Base-by-base conservation (phyloP, 2,797 vertebrate genomes). In the Malacoctenus gilli region DNA sequence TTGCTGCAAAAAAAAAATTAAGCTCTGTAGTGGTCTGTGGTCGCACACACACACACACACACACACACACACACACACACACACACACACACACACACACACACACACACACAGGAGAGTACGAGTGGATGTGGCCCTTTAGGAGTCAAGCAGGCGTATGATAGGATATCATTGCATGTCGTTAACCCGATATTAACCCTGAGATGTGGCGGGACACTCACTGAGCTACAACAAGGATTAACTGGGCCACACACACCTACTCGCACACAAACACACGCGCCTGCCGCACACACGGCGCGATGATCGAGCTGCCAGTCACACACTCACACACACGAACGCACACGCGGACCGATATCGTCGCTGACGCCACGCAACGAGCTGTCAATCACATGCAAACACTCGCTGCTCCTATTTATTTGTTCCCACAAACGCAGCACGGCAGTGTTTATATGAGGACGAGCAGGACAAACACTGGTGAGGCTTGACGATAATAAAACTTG, bases 81-180 rank as follows among this genome's bases (percentile, higher is more conserved):
- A 32, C 30, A 32, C 30, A 31, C 30, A 31, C 30, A 40, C 43
- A 43, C 65, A 55, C 50, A 50, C 64, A 47, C 60, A 39, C 54
- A 58, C 38, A 49, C 59, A 56, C 67, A 42, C 53, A 41, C n/a
- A 39, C 14, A 73, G 42, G 57, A 40, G 49, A 77, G 81, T 28
- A 23, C 61, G 83, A 87, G 84, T 82, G 85, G 82, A 79, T 90
- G 82, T 86, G 68, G 74, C 84, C 90, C 90, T 93, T 93, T 93
- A 89, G 85, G 91, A 93, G 90, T 91, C 93, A 93, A 80, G 91
- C 90, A 94, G 92, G 93, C 94, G 90, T 87, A 90, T 89, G 93
- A 95, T 94, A 85, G 93, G 93, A 94, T 95, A 77, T 80, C 70
- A 71, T 82, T 81, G 86, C 80, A 73, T 55, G 60, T 87, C 75